These are phyloP conservation scores for Haliaeetus albicilla DNA, from an alignment of 2,797 vertebrate genomes.

Conservation along the genomic window DNA sequence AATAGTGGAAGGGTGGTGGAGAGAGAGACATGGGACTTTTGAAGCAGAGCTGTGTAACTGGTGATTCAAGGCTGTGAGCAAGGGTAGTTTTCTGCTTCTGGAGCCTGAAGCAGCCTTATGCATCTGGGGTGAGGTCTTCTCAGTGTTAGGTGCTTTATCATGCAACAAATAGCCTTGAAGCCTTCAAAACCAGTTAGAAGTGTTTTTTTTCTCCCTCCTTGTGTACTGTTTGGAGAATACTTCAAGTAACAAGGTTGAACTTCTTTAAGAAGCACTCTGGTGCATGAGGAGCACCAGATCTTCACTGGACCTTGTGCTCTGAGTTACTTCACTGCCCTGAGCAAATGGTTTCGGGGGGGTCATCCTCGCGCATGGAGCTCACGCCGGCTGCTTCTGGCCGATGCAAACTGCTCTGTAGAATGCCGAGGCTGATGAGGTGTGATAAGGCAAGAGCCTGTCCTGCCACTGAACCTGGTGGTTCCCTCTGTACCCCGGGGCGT, in stretches of 20 bases:
- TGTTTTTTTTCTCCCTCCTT: too few species aligned
- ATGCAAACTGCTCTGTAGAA: not conserved
- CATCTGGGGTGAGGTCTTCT: not conserved
- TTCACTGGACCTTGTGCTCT: not conserved
- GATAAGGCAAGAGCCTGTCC: not conserved
- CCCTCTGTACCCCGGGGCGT: rapidly evolving
- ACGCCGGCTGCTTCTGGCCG: rapidly evolving
- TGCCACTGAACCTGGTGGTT: not conserved
- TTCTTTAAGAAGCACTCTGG: not conserved
- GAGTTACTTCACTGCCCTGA: not conserved
- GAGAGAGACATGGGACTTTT: too few species aligned
- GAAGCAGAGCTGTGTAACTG: not conserved
- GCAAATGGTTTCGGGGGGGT: rapidly evolving
- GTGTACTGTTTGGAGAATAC: not conserved
- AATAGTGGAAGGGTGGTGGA: not conserved
- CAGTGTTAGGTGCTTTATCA: not conserved
- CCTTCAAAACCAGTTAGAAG: not conserved
- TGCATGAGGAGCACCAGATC: not conserved
- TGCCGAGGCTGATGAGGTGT: not conserved
- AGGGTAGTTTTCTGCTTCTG: not conserved
- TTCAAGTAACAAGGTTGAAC: not conserved
- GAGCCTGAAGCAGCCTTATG: not conserved
- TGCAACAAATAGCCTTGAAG: not conserved
- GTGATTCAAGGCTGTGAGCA: not conserved
- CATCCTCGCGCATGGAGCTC: rapidly evolving